phyloP scores from a whole-genome alignment of 2,797 vertebrate genomes.

The Anabacerthia variegaticeps region DNA sequence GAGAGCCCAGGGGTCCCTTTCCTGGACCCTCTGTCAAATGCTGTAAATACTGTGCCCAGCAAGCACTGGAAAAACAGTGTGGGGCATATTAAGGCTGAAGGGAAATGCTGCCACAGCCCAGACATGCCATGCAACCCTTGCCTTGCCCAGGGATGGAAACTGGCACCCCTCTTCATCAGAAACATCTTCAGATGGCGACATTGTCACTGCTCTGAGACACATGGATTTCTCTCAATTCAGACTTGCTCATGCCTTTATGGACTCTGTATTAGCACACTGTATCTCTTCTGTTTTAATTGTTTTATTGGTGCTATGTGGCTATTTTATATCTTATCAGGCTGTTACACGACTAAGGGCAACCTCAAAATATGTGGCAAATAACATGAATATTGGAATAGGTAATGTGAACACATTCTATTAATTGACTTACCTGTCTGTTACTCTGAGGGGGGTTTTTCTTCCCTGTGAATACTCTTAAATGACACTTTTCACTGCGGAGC shows the following conservation, averaged over 20 bases:
- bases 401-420: background rate
- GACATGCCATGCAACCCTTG: background rate
- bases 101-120: background rate
- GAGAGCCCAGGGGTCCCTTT: background rate
- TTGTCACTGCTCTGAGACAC: background rate
- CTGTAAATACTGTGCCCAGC: no score
- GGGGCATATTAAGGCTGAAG: rapidly evolving
- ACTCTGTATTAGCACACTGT: background rate
- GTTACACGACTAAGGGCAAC: background rate
- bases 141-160: background rate
- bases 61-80: background rate
- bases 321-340: background rate
- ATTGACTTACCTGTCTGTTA: background rate
- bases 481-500: background rate
- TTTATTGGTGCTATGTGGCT: background rate
- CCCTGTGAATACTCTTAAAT: background rate
- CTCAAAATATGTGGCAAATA: background rate
- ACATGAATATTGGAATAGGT: background rate
- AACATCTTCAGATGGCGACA: background rate
- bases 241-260: background rate
- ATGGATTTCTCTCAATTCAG: background rate
- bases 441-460: background rate
- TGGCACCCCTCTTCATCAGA: background rate
- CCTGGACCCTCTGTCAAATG: background rate
- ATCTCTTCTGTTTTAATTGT: background rate